A percentile compares a stretch with the other conserved stretches of the same genome.
These are phyloP conservation scores for Boloria euphrosyne DNA, from an alignment of 2,888 invertebrate genomes.

Conservation along the genomic window DNA sequence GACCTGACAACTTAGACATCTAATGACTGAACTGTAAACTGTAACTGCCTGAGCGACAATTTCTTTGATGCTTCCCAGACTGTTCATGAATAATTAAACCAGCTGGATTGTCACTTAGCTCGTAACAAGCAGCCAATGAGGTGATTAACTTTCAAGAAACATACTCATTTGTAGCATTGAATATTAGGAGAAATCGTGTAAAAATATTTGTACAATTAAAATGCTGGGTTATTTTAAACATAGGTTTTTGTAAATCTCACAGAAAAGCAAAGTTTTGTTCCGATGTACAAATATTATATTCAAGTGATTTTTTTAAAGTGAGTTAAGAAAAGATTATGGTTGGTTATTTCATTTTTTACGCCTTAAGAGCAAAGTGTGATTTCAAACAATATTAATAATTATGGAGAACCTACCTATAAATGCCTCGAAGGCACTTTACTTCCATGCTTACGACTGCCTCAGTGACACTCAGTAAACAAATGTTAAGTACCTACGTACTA, in stretches of 20 bases:
- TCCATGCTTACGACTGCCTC: neutral
- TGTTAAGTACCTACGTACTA: no score
- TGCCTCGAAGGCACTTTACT: neutral
- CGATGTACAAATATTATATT: no score
- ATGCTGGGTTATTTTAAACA: neutral
- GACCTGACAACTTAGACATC: neutral
- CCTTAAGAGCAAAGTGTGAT: no score
- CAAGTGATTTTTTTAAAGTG: no score
- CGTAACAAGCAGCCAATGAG: constrained; percentile 24
- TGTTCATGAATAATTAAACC: constrained; percentile 35
- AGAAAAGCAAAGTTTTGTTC: neutral
- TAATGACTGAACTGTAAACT: constrained; percentile 15
- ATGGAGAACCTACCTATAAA: no score
- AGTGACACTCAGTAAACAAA: neutral
- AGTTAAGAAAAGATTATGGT: no score
- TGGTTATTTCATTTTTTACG: no score
- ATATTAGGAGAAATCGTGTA: neutral
- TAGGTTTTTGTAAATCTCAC: neutral
- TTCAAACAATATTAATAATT: no score
- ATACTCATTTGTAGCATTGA: constrained; percentile 1
- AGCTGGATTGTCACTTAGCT: constrained; percentile 32
- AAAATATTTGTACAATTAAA: neutral
- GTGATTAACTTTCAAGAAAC: constrained; percentile 10
- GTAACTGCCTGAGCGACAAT: constrained; percentile 24
- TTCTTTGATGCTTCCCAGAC: constrained; percentile 33